These are phyloP conservation scores for Marmota monax DNA, from an alignment of 2,113 vertebrate genomes.

Conservation along the genomic window DNA sequence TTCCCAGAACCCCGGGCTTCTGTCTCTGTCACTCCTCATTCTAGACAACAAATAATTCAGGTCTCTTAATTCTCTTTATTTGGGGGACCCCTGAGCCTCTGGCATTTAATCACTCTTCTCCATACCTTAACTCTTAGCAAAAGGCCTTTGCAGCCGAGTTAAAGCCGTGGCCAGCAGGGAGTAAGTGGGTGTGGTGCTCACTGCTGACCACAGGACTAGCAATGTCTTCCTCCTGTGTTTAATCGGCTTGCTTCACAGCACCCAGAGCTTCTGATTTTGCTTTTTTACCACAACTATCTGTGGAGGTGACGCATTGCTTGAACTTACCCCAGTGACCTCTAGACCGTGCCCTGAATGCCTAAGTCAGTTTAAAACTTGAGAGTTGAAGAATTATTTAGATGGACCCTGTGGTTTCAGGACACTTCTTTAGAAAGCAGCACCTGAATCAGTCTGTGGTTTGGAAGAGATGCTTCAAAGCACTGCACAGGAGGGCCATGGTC, in stretches of 20 bases:
- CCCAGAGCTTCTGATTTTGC: neutral
- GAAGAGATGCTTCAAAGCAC: neutral
- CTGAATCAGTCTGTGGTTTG: neutral
- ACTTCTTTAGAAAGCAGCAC: neutral
- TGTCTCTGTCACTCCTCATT: constrained; percentile 23
- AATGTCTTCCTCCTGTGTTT: neutral
- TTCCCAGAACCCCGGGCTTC: neutral
- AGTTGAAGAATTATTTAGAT: neutral
- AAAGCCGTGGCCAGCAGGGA: neutral
- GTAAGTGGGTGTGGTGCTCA: too few species aligned
- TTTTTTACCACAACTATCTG: neutral
- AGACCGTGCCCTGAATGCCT: neutral
- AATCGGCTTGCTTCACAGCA: neutral
- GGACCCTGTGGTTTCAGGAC: neutral
- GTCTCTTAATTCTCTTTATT: constrained; percentile 11
- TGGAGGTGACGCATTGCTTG: neutral
- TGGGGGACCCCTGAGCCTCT: neutral
- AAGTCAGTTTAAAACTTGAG: neutral
- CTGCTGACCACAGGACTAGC: too few species aligned
- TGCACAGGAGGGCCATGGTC: neutral
- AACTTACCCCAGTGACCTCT: neutral
- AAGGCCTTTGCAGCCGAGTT: neutral
- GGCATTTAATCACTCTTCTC: neutral
- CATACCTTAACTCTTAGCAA: neutral
- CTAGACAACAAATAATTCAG: constrained; percentile 60